Conservation (phyloP, 2,113 vertebrate species). For the Calonectris borealis region DNA sequence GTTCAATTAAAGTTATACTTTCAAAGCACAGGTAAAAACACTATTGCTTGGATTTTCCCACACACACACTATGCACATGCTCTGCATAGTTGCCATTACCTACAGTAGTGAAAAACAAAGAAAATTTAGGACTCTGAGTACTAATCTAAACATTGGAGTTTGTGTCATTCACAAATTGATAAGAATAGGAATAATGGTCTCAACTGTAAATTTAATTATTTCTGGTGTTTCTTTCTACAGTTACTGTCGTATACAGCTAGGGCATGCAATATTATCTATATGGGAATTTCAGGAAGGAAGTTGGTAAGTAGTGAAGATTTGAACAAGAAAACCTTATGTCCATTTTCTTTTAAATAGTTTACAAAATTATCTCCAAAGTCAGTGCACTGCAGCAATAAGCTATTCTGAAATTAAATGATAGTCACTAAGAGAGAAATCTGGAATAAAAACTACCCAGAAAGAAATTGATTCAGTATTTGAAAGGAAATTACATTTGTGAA, state of each 20-base stretch:
- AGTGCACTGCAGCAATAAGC: not conserved
- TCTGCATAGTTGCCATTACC: not conserved
- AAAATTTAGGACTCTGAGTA: not conserved
- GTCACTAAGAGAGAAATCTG: not conserved
- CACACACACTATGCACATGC: not conserved
- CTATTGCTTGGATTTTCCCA: not conserved
- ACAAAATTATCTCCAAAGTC: not conserved
- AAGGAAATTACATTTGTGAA: conserved; percentile 24
- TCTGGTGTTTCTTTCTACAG: not conserved
- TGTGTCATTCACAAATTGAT: not conserved
- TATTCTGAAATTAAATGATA: not conserved
- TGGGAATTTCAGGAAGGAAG: not conserved
- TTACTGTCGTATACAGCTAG: not conserved
- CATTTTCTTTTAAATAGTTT: not conserved
- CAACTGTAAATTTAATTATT: not conserved
- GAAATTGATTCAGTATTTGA: not conserved
- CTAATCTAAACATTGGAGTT: not conserved
- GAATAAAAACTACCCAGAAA: not conserved
- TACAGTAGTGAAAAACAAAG: not conserved
- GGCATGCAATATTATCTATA: not conserved
- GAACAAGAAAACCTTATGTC: not conserved
- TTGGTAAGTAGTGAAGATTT: not conserved
- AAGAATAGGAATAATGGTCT: not conserved
- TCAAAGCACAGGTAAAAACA: not conserved
- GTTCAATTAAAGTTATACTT: not conserved